Evolutionary conservation across 2,113 vertebrate species (phyloP).

Genomic region (Pachypanchax playfairii): DNA sequence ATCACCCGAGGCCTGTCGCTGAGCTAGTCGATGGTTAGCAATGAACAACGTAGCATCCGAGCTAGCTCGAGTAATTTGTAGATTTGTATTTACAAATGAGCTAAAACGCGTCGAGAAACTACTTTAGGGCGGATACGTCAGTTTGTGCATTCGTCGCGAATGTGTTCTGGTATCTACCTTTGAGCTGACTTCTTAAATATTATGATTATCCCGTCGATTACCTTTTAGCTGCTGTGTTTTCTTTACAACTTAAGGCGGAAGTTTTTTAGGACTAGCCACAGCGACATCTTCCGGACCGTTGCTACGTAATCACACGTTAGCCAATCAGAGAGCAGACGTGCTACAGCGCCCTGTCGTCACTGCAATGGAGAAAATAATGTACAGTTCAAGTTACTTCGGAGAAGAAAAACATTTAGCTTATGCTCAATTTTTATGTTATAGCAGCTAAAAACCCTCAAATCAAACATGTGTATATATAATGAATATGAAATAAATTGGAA

Average conservation of each 20-base stretch:
- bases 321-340: constrained; percentile 51
- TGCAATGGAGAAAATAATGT: too few species aligned
- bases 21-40: constrained; percentile 46
- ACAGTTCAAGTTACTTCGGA: too few species aligned
- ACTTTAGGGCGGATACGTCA: not conserved
- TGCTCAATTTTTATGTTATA: too few species aligned
- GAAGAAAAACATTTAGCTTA: too few species aligned
- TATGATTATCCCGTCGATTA: constrained; percentile 56
- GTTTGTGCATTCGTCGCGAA: constrained; percentile 2
- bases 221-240: constrained; percentile 73
- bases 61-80: constrained; percentile 49
- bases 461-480: too few species aligned
- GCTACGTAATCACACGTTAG: constrained; percentile 43
- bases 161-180: constrained; percentile 60
- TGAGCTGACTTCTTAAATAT: constrained; percentile 49
- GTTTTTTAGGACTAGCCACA: constrained; percentile 73
- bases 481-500: too few species aligned
- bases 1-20: constrained; percentile 47
- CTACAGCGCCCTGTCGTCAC: too few species aligned
- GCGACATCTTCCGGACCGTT: constrained; percentile 73
- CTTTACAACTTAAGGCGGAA: constrained; percentile 80
- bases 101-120: constrained; percentile 18
- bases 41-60: constrained; percentile 38
- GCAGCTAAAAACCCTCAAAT: too few species aligned
- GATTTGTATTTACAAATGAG: constrained; percentile 9